Evolutionary conservation across 2,113 vertebrate species (phyloP), one percentile per base, ranked within the genome.

Genomic region (Montifringilla adamsi): DNA sequence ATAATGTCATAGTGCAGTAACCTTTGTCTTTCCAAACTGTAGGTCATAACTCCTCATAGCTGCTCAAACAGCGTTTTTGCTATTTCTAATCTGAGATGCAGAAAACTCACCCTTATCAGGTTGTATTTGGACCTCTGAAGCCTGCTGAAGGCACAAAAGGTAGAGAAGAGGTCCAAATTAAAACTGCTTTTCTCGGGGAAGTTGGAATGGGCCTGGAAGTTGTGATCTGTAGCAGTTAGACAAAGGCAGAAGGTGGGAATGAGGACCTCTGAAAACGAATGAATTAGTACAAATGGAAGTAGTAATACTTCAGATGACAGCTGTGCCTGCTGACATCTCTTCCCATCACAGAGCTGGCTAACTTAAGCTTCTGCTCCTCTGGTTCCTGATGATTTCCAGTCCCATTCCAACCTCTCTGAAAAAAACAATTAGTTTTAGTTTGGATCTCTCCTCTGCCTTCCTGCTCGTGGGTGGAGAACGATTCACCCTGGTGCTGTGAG

Each of bases 1-100:
- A 3, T 1, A 41, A 13, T 28, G 19, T 19, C 7, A 3, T 1
- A 37, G 56, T 3, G 8, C 17, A 58, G 17, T 21, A 49, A 22
- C 37, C 20, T 77, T 33, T 68, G 13, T 23, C 4, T 33, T 49
- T 39, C 17, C 26, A 30, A 1, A 5, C 23, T 35, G 0, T 23
- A 2, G 12, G 3, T 30, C 35, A 2, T 12, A 47, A 28, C 5
- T 56, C 11, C 41, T 52, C 49, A 35, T 37, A 31, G 22, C 15
- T 44, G 21, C 37, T 12, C 10, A 2, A 26, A n/a, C 10, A 44
- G 22, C 17, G 1, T 39, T 43, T 72, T 49, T 44, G 11, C 33
- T 21, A 26, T 60, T 64, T 15, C 30, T 37, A 31, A 22, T 7
- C 53, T 1, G 4, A 22, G 33, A 39, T 19, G 2, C 44, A 53